Base-by-base conservation (phyloP, 2,888 invertebrate species). In the Branchipolynoe longqiensis region DNA sequence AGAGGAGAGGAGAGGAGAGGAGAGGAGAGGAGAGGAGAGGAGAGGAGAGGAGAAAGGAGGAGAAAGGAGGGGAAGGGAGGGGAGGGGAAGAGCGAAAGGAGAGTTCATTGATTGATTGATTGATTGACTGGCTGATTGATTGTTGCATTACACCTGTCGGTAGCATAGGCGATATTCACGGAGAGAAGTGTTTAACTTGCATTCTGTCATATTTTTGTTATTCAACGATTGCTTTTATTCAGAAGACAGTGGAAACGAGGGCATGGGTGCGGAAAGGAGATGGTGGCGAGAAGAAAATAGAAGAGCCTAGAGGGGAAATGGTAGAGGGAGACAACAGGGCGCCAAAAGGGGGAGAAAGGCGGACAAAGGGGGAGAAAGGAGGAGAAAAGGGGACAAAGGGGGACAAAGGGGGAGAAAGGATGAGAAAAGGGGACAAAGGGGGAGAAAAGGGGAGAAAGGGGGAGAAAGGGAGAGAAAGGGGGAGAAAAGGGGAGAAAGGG, bases 401-500 rank as follows among this genome's bases (percentile, higher is more conserved):
- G 38, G 36, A 3, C n/a, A 14, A 1, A 73, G 38, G 14, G 38
- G 2, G 18, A 40, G 41, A 33, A 38, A 41, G 25, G 38, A 38
- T 6, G 41, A 25, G 78, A 85, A 33, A 36, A 62, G 56, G 83
- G 81, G 36, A 31, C 12, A 28, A 1, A 73, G 73, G 25, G 73
- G 62, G 6, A 74, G 83, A 81, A 40, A 41, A 38, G 59, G 83
- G 74, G 38, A 62, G 48, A 85, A 56, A 40, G 31, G 25, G 73
- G 64, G 82, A 69, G 40, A 36, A 40, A 82, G 82, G 56, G n/a
- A 54, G 62, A 85, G 56, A 58, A 40, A 84, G 62, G 82, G 64
- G 36, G 33, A 78, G 74, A 54, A 25, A 86, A 33, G 38, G 48
- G 31, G 85, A 85, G 36, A 8, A 6, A 64, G 36, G 38, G 40